These are phyloP conservation scores for Notamacropus eugenii DNA, from an alignment of 2,797 vertebrate species.

Conservation along the genomic window DNA sequence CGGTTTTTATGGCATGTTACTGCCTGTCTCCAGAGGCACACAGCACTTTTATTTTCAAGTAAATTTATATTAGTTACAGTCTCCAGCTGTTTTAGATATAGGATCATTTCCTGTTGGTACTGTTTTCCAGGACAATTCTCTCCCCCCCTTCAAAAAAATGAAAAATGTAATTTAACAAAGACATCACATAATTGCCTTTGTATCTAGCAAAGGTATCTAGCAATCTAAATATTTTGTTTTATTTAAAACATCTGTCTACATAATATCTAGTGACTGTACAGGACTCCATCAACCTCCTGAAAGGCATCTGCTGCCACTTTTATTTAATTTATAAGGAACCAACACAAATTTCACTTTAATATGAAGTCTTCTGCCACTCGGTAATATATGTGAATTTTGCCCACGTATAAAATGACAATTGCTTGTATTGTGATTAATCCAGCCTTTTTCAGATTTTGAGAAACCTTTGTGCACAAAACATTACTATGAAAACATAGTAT, in stretches of 20 bases:
- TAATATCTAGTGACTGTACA: slow-evolving; percentile 84
- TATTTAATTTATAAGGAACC: slow-evolving; percentile 85
- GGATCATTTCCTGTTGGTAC: slow-evolving; percentile 88
- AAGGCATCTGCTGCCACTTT: slow-evolving; percentile 85
- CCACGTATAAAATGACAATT: slow-evolving; percentile 74
- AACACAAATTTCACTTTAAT: slow-evolving; percentile 82
- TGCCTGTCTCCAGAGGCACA: slow-evolving; percentile 86
- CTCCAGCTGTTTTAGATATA: slow-evolving; percentile 90
- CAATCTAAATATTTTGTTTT: slow-evolving; percentile 88
- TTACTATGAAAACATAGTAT: slow-evolving; percentile 73
- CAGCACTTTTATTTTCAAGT: slow-evolving; percentile 88
- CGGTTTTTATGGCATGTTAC: slow-evolving; percentile 85
- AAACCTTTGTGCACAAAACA: slow-evolving; percentile 35
- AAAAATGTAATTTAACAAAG: slow-evolving; percentile 89
- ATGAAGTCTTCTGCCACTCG: slow-evolving; percentile 80
- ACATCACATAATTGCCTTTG: slow-evolving; percentile 87
- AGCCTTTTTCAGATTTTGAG: slow-evolving; percentile 76
- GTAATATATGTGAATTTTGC: slow-evolving; percentile 74
- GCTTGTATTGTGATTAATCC: slow-evolving; percentile 78
- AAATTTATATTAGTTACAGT: slow-evolving; percentile 89
- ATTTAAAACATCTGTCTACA: slow-evolving; percentile 89
- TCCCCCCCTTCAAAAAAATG: slow-evolving; percentile 83
- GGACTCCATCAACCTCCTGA: slow-evolving; percentile 81
- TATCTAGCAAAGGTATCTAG: slow-evolving; percentile 87
- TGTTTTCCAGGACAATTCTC: slow-evolving; percentile 86